Evolutionary conservation across 1,140 invertebrate species (phyloP), one percentile per base, ranked within the genome.

Genomic region (Phymorhynchus buccinoides): DNA sequence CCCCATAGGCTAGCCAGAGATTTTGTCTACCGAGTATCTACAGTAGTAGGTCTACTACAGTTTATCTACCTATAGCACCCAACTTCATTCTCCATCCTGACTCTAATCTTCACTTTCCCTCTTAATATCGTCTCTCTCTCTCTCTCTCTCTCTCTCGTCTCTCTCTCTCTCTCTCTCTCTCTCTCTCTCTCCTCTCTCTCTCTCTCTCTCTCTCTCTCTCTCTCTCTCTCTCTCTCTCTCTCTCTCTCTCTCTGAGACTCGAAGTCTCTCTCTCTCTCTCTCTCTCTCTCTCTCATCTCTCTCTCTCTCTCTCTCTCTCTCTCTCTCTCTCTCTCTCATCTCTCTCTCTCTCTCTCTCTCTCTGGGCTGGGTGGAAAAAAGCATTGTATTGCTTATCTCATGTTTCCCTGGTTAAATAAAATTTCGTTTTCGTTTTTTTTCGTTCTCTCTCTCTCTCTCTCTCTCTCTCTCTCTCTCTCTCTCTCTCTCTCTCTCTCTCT

Each of bases 191-290:
- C 22, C 48, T 52, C 48, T 52, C 48, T 52, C 48, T 52, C 62
- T 66, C 62, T 66, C 62, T 66, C 62, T 66, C 62, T 66, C 62
- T 66, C 62, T 66, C 62, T 66, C 62, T 66, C 62, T 66, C 62
- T 66, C 62, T 66, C 1, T 66, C 62, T 66, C 4, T 6, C 62
- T 66, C 62, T 66, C 62, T 66, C 62, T 66, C 62, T 66, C 62
- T 66, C 1, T 66, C 62, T 66, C 1, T 66, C 62, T 66, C 1
- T 66, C 62, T 66, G 1, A n/a, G n/a, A n/a, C n/a, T n/a, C n/a
- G n/a, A n/a, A n/a, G n/a, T 66, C 62, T 66, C 22, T 66, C 62
- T 66, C 18, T 30, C 18, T 66, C 62, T 30, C 48, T 30, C 62
- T 66, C 62, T 66, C 62, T 18, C n/a, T 52, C 22, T 52, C 48